Evolutionary conservation across 2,888 invertebrate genomes (phyloP), one percentile per base, ranked within the genome.

Genomic region (Mycalesis mineus): DNA sequence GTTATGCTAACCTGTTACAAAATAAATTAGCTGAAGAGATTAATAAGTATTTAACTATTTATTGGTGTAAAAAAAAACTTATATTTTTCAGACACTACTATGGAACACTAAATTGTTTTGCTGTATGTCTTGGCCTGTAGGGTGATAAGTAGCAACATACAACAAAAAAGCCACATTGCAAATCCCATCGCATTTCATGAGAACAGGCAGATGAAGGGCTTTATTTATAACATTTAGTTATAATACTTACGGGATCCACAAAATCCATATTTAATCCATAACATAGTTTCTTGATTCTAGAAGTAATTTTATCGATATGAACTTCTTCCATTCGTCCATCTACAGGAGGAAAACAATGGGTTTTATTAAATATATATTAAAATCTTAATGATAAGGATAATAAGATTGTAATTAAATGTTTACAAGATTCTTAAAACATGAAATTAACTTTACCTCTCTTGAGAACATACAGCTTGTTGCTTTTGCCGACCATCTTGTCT

Each of bases 281-380:
- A 77, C 98, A 98, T 57, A 99, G 91, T 77, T 98, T 98, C 72
- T 95, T 94, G 49, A 99, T 97, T 72, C 99, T 92, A 0, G 97
- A 97, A 0, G 99, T 99, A 61, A 99, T 99, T 91, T 99, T 99
- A 83, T 99, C 99, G 77, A 98, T 95, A 84, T 97, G 97, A 0
- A 99, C 96, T 68, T 94, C 94, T 80, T 99, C 98, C 75, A 94
- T 93, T 54, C 96, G 92, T 0, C 98, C 98, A 91, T 95, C 97
- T 96, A 17, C 15, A 7, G n/a, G 29, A 29, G 14, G 62, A 53
- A 17, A 45, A 22, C 33, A 33, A 33, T 9, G 7, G 33, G 7
- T 29, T 7, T 29, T 29, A 29, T 7, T 9, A 33, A 33, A 5
- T 33, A 33, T 9, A 14, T 7, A 29, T 29, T 7, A 29, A 29